Base-by-base conservation (phyloP, 1,140 invertebrate genomes). In the Drosophila nigrodunni region DNA sequence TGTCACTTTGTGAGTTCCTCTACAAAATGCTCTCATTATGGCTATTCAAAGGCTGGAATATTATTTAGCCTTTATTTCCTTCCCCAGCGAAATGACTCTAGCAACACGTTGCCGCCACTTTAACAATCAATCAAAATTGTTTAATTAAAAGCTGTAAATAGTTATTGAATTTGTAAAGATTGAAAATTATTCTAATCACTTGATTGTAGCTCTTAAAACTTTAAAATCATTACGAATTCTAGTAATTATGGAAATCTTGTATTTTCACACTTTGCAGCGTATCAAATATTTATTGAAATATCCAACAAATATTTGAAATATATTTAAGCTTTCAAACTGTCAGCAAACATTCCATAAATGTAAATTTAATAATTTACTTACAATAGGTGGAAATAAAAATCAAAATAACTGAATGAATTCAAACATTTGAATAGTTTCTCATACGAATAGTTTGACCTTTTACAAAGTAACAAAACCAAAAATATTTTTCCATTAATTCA, bases 401-500 rank as follows among this genome's bases (percentile, higher is more conserved):
- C 35, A 52, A 2, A 64, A 44, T 39, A 21, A 15, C 7, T 64
- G 49, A 30, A n/a, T 54, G 25, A 4, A 54, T 54, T 37, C 13
- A 37, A 34, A 25, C 21, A 30, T 39, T 15, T 13, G 18, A 43
- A 78, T 66, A 86, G 43, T 64, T 61, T 61, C 25, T 30, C 78
- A 75, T 62, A 78, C 70, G 37, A 75, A 86, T 68, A 50, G 49
- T 62, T 77, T 74, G 81, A 64, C 65, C 78, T 74, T 69, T 82
- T 80, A 21, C 74, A 83, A 55, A 59, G 44, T 50, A 30, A 60
- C 59, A 54, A 71, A 80, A 65, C 47, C 41, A 50, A 49, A 68
- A 35, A 64, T 66, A 68, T 87, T 82, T 72, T 82, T 78, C 68
- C 79, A 82, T 86, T 82, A 86, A 86, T 79, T 82, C 65, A 74